Conservation (phyloP, 2,113 vertebrate genomes). For the Irena cyanogastra region DNA sequence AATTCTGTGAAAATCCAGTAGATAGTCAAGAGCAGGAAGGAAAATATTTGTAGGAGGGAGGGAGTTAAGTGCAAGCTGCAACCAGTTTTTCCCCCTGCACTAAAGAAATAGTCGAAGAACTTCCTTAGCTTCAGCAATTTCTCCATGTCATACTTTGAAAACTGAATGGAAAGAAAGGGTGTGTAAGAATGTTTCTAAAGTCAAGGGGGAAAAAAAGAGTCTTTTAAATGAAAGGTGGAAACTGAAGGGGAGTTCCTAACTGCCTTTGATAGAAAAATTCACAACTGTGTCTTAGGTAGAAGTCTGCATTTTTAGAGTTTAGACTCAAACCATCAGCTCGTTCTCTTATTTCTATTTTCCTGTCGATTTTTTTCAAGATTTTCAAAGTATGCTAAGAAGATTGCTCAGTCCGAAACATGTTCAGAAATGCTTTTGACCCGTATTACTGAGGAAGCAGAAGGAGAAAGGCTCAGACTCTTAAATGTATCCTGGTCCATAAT, state of each 20-base stretch:
- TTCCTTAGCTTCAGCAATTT: neutral
- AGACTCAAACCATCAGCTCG: neutral
- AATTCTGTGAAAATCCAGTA: neutral
- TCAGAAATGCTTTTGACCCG: neutral
- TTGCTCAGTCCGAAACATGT: neutral
- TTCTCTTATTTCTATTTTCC: neutral
- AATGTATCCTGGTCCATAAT: neutral
- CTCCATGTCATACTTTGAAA: neutral
- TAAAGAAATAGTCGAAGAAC: neutral
- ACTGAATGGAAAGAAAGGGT: neutral
- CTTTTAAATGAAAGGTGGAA: neutral
- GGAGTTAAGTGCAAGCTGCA: neutral
- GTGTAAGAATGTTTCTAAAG: neutral
- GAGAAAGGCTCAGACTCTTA: neutral
- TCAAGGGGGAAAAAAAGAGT: neutral
- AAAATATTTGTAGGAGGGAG: neutral
- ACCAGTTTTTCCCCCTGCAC: neutral
- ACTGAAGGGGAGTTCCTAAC: neutral
- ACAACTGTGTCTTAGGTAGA: neutral
- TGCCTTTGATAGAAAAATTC: neutral
- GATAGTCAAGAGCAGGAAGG: neutral
- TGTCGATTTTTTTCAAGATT: neutral
- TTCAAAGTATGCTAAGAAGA: neutral
- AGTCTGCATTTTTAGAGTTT: neutral
- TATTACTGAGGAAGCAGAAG: neutral